Base-by-base conservation (phyloP, 2,113 vertebrate genomes). In the Columba livia region DNA sequence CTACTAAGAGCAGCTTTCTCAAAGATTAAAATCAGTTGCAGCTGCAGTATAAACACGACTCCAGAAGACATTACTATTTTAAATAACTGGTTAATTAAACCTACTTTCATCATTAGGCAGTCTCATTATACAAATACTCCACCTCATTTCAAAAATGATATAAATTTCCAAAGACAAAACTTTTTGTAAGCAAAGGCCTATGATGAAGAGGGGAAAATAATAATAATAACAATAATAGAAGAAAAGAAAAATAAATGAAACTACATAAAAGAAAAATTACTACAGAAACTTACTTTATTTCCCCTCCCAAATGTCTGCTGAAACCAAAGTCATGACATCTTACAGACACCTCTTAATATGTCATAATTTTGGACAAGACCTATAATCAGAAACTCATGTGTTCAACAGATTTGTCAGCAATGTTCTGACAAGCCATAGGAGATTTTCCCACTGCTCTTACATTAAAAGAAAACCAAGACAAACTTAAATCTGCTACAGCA, bases 11-110 rank as follows among this genome's bases (percentile, higher is more conserved):
- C 66, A 94, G 36, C 42, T 62, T 34, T 79, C 15, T 47, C 80
- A 34, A 56, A 95, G 91, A 96, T 91, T 94, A 90, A 94, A 82
- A 95, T 79, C 91, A 95, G 69, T 73, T 75, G 80, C 66, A 93
- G 70, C 61, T 78, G 83, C 66, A 89, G 61, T 40, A 90, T 16
- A 96, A 95, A 96, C 79, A 92, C 1, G 1, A 89, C 44, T 94
- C 73, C 77, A 50, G 6, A 88, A 96, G 88, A 69, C 88, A 93
- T 80, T 80, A 53, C 67, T 94, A 53, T 32, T 96, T 96, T 61
- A 96, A 95, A 95, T 69, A 91, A 74, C 67, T 66, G 32, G 54
- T 62, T 95, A 94, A 85, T 96, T 95, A 94, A 83, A 67, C 38
- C 24, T 90, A 32, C 81, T 90, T 90, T 91, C 60, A 72, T 96